phyloP scores from a whole-genome alignment of 2,888 invertebrate species.

The Xylota segnis region DNA sequence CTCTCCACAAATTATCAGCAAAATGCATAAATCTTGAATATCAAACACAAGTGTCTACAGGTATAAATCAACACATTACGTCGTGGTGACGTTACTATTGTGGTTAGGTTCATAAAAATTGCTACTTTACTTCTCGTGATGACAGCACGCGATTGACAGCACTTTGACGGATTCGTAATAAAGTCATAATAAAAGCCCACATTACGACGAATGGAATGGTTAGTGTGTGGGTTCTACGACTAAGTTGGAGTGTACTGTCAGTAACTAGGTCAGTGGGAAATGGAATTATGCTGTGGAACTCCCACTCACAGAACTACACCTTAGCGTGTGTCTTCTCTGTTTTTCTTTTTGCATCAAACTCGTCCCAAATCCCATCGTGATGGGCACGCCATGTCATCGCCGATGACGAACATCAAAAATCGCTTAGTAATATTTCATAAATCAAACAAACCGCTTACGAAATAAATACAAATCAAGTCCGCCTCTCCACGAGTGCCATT shows the following conservation, averaged over 20 bases:
- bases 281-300: background rate
- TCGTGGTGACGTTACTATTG: background rate
- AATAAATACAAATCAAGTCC: constrained; percentile 46
- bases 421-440: constrained; percentile 64
- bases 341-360: background rate
- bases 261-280: constrained; percentile 19
- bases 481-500: constrained; percentile 27
- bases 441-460: constrained; percentile 61
- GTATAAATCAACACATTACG: background rate
- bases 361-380: background rate
- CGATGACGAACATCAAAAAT: constrained; percentile 47
- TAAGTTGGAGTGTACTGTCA: background rate
- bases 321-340: background rate
- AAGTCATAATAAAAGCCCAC: constrained; percentile 23
- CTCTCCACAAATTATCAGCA: too few relatives aligned
- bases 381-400: background rate
- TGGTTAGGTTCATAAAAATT: constrained; percentile 12
- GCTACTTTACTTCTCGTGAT: background rate
- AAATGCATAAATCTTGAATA: too few relatives aligned
- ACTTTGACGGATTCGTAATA: constrained; percentile 14
- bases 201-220: background rate
- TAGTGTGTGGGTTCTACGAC: background rate
- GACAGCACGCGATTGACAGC: constrained; percentile 12
- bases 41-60: too few relatives aligned
- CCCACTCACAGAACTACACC: background rate